Evolutionary conservation across 2,797 vertebrate species (phyloP).

Genomic region (Yasuhikotakia modesta): DNA sequence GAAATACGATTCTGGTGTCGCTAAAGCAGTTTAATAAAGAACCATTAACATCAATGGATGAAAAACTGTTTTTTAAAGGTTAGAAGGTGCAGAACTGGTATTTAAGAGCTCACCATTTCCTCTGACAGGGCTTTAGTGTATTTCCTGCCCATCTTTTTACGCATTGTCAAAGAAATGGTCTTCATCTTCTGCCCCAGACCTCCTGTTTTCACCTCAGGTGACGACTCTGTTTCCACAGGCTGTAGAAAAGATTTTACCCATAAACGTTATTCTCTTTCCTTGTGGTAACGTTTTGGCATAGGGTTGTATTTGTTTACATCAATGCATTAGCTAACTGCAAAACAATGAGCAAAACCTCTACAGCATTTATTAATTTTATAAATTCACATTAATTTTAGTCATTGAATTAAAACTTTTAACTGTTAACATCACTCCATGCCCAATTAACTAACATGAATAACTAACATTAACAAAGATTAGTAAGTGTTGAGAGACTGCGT

Average conservation of each 20-base stretch:
- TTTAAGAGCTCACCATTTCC: conserved; percentile 70
- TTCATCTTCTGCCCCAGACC: conserved; percentile 80
- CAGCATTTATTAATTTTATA: too few relatives aligned
- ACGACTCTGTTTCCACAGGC: conserved; percentile 64
- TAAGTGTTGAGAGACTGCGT: too few relatives aligned
- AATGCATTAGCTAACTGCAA: too few relatives aligned
- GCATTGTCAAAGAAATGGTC: conserved; percentile 82
- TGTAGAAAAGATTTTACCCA: neutral
- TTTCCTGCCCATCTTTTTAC: conserved; percentile 82
- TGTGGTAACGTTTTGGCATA: too few relatives aligned
- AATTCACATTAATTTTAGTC: too few relatives aligned
- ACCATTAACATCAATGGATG: conserved; percentile 15
- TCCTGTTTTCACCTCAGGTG: conserved; percentile 68
- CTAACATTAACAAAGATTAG: too few relatives aligned
- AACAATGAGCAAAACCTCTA: too few relatives aligned
- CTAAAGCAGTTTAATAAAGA: neutral
- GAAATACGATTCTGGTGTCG: neutral
- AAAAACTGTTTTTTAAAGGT: conserved; percentile 29
- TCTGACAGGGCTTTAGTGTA: conserved; percentile 79
- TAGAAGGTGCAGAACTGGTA: neutral
- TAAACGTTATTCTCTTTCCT: neutral
- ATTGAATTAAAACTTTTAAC: too few relatives aligned
- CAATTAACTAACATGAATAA: too few relatives aligned
- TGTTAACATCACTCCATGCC: too few relatives aligned
- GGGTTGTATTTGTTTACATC: too few relatives aligned